These are phyloP conservation scores for Oncorhynchus gorbuscha DNA, from an alignment of 2,113 vertebrate species.

Conservation along the genomic window DNA sequence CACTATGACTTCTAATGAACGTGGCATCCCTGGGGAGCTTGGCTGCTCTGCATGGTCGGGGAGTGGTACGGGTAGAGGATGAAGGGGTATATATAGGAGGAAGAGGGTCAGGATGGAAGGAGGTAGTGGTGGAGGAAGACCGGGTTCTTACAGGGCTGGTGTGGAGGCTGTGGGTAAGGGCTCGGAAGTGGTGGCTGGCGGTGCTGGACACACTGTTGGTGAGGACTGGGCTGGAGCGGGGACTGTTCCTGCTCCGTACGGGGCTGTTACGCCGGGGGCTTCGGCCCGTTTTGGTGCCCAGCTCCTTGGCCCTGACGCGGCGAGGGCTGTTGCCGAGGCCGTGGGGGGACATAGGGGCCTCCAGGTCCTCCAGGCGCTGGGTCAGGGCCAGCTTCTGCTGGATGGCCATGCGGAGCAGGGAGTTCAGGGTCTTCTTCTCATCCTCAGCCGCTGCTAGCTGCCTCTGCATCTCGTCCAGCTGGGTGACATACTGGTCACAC, in stretches of 20 bases:
- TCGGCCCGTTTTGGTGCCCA: slow-evolving; percentile 71
- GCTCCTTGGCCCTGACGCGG: slow-evolving; percentile 72
- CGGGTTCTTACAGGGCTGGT: slow-evolving; percentile 73
- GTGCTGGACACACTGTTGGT: slow-evolving; percentile 51
- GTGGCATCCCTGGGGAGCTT: slow-evolving; percentile 62
- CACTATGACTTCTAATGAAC: slow-evolving; percentile 64
- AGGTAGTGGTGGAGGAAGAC: slow-evolving; percentile 13
- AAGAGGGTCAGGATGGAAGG: slow-evolving; percentile 39
- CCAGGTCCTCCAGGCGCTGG: slow-evolving; percentile 77
- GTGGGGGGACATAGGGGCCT: slow-evolving; percentile 75
- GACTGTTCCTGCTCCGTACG: slow-evolving; percentile 56
- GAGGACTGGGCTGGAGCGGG: slow-evolving; percentile 63
- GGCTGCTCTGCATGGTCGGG: slow-evolving; percentile 29
- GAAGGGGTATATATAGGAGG: slow-evolving; percentile 26
- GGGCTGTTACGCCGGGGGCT: slow-evolving; percentile 57
- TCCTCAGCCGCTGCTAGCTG: slow-evolving; percentile 80
- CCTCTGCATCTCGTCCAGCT: slow-evolving; percentile 81
- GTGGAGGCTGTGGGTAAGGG: slow-evolving; percentile 70
- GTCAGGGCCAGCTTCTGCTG: slow-evolving; percentile 81
- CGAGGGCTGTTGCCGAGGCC: slow-evolving; percentile 72
- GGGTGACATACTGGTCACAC: slow-evolving; percentile 81
- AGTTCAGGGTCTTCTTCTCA: slow-evolving; percentile 81
- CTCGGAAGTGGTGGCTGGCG: slow-evolving; percentile 62
- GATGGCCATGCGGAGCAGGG: slow-evolving; percentile 81
- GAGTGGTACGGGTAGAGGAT: slow-evolving; percentile 6